Evolutionary conservation across 2,797 vertebrate genomes (phyloP), one percentile per base, ranked within the genome.

Genomic region (Gorsachius magnificus): DNA sequence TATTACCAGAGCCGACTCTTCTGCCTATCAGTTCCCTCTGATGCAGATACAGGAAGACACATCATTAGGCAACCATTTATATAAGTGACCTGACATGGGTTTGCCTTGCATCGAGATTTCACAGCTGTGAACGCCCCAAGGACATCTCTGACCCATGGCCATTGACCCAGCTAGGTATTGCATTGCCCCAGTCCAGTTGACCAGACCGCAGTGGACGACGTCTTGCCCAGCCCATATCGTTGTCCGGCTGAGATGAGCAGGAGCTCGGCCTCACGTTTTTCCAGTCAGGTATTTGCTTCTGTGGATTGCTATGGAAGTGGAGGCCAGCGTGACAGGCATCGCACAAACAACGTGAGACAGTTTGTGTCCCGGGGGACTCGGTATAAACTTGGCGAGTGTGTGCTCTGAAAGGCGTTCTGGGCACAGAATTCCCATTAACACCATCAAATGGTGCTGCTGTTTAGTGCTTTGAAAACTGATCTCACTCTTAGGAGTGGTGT

Each of bases 321-420:
- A 85, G 54, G 29, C 45, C 72, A 11, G 21, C 0, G 2, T 71
- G 91, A 91, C 38, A 33, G 61, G 72, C 51, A 5, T 80, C 4
- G 3, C 41, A 22, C 58, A 81, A 96, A 95, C 60, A 41, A 1
- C 68, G 41, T 13, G 46, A 96, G 96, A 70, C 83, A 82, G 50
- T 21, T 58, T 28, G 68, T 61, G 54, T 90, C 89, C 90, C 13
- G 33, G 17, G 80, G 94, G 66, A 56, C 51, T 76, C 0, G 0
- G 35, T 50, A 53, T 53, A 12, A 79, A 46, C 63, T 57, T 5
- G 1, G 56, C 0, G 0, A 91, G 16, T 11, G n/a, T 2, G 1
- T 0, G 0, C 46, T 81, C 80, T 70, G 48, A 88, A 82, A 91
- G 70, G 64, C 51, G 0, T 91, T 71, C 80, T 3, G 5, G 72